phyloP scores from a whole-genome alignment of 1,140 invertebrate species.

The Grapholita molesta region DNA sequence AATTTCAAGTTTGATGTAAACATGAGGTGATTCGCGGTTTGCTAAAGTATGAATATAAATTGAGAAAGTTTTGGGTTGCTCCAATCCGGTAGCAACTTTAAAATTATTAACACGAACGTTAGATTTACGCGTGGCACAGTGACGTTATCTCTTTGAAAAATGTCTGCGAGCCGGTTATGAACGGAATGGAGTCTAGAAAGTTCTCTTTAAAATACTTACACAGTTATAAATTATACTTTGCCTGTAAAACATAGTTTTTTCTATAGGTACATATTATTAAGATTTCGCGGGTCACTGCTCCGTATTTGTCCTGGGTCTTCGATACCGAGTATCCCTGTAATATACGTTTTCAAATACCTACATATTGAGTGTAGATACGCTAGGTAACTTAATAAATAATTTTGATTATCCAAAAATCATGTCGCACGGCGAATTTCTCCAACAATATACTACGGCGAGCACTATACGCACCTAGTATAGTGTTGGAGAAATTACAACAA shows the following conservation, averaged over 20 bases:
- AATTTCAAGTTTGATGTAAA: constrained; percentile 50
- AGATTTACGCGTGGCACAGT: constrained; percentile 37
- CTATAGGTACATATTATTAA: background rate
- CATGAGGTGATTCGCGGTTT: constrained; percentile 35
- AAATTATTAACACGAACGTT: constrained; percentile 56
- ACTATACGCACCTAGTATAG: too few species aligned
- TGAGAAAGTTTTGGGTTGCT: constrained; percentile 63
- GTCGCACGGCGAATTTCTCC: too few species aligned
- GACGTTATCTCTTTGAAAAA: constrained; percentile 27
- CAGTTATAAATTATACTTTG: background rate
- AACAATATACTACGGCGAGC: too few species aligned
- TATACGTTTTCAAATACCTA: too few species aligned
- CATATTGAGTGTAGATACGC: too few species aligned
- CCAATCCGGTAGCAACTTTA: constrained; percentile 55
- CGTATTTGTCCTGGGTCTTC: too few species aligned
- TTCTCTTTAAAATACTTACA: background rate
- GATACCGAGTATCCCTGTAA: too few species aligned
- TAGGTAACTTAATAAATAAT: too few species aligned
- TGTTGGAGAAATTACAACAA: too few species aligned
- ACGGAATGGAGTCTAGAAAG: background rate
- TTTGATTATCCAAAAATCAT: too few species aligned
- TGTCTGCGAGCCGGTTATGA: background rate
- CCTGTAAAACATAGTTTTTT: background rate
- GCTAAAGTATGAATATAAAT: constrained; percentile 72
- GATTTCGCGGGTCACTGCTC: too few species aligned